Evolutionary conservation across 2,797 vertebrate genomes (phyloP).

Genomic region (Poliocrania exsul): DNA sequence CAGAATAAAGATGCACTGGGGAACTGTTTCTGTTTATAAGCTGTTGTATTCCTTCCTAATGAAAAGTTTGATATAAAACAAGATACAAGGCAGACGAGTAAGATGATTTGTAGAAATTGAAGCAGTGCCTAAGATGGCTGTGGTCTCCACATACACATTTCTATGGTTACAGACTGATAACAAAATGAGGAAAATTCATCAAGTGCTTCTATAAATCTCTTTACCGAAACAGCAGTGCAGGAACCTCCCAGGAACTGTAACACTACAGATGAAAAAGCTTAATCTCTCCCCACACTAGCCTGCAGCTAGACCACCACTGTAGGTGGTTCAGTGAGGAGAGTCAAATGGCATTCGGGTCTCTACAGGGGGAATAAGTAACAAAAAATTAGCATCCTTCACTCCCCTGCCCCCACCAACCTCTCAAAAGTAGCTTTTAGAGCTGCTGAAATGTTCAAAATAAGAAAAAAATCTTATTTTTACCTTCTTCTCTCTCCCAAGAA

Average conservation of each 20-base stretch:
- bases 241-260: conserved; percentile 17
- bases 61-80: not conserved
- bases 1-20: not conserved
- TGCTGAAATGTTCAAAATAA: not conserved
- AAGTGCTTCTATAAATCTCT: conserved; percentile 48
- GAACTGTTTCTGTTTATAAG: not conserved
- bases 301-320: conserved; percentile 42
- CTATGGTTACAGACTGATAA: conserved; percentile 23
- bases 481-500: not conserved
- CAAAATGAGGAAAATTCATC: conserved; percentile 29
- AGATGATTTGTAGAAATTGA: conserved; percentile 5
- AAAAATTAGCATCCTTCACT: conserved; percentile 14
- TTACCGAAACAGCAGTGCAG: not conserved
- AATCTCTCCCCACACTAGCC: conserved; percentile 24
- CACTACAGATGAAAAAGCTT: conserved; percentile 27
- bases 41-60: not conserved
- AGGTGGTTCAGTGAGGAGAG: conserved; percentile 31
- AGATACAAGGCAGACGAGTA: not conserved
- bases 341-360: not conserved
- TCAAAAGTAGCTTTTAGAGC: not conserved
- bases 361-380: not conserved
- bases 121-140: not conserved
- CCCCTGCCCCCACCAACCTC: not conserved
- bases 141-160: not conserved
- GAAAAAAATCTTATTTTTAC: not conserved